Evolutionary conservation across 2,797 vertebrate genomes (phyloP).

Genomic region (Sus cebifrons): DNA sequence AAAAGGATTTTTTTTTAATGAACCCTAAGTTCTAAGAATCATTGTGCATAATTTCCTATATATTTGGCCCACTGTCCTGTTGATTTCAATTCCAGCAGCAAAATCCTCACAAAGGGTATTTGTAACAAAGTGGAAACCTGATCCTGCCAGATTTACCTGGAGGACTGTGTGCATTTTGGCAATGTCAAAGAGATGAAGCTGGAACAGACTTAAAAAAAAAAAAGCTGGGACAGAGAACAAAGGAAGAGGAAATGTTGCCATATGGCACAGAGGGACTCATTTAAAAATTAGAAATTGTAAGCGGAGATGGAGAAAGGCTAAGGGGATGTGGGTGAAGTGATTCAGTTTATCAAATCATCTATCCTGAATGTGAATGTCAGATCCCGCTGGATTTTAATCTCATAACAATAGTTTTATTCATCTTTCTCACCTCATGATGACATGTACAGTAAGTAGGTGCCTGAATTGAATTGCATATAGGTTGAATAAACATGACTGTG

Average conservation of each 20-base stretch:
- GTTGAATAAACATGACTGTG: slow-evolving; percentile 13
- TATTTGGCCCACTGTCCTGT: background rate
- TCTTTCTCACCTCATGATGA: background rate
- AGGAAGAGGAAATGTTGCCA: slow-evolving; percentile 69
- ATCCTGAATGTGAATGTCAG: background rate
- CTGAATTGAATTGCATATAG: background rate
- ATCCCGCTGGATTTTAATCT: background rate
- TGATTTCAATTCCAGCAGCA: background rate
- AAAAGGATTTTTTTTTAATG: background rate
- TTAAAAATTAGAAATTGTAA: slow-evolving; percentile 45
- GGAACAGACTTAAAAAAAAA: slow-evolving; percentile 43
- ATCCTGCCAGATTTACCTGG: slow-evolving; percentile 63
- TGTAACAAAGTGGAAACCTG: slow-evolving; percentile 16
- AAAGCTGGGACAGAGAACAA: slow-evolving; percentile 66
- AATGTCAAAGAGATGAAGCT: background rate
- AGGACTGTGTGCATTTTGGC: slow-evolving; percentile 48
- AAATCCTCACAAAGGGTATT: background rate
- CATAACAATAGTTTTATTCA: background rate
- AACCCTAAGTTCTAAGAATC: background rate
- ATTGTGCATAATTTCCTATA: background rate
- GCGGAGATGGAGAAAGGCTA: background rate
- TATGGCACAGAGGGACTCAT: slow-evolving; percentile 67
- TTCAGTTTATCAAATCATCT: background rate
- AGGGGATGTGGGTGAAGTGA: background rate
- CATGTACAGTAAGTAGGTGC: background rate